Conservation (phyloP, 2,797 vertebrate genomes). For the Chromobotia macracanthus region DNA sequence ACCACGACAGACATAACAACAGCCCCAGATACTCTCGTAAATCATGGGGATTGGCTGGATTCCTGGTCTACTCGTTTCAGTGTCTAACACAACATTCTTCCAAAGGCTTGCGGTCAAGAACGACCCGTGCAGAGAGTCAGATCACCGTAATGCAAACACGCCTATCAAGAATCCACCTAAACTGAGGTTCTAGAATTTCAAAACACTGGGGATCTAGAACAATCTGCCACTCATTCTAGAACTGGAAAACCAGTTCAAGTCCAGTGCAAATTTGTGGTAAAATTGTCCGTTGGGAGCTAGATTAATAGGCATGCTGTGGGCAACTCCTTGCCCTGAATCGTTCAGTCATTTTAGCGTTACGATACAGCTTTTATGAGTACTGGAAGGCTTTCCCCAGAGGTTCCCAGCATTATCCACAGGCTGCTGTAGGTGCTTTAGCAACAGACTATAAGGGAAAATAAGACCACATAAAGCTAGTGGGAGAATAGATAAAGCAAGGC, state of each 20-base stretch:
- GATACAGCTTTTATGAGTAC: slow-evolving; percentile 49
- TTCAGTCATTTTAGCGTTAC: slow-evolving; percentile 26
- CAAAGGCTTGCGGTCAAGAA: neutral
- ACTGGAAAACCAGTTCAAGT: neutral
- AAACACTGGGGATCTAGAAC: neutral
- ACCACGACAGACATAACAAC: slow-evolving; percentile 68
- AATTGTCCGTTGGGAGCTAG: neutral
- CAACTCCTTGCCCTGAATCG: slow-evolving; percentile 38
- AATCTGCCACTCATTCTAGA: neutral
- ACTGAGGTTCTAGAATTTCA: neutral
- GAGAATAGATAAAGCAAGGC: slow-evolving; percentile 58
- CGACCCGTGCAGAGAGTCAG: slow-evolving; percentile 18
- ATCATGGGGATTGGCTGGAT: slow-evolving; percentile 52
- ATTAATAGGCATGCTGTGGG: slow-evolving; percentile 34
- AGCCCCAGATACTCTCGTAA: slow-evolving; percentile 66
- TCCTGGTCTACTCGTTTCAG: slow-evolving; percentile 38
- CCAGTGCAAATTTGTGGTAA: neutral
- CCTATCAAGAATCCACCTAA: neutral
- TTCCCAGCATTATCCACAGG: slow-evolving; percentile 39
- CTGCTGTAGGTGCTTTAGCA: slow-evolving; percentile 62
- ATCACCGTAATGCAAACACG: slow-evolving; percentile 14
- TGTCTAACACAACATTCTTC: neutral
- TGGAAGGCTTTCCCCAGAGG: slow-evolving; percentile 59
- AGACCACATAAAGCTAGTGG: slow-evolving; percentile 71
- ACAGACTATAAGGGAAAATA: slow-evolving; percentile 75